Base-by-base conservation (phyloP, 2,113 vertebrate genomes). In the Mus pahari region DNA sequence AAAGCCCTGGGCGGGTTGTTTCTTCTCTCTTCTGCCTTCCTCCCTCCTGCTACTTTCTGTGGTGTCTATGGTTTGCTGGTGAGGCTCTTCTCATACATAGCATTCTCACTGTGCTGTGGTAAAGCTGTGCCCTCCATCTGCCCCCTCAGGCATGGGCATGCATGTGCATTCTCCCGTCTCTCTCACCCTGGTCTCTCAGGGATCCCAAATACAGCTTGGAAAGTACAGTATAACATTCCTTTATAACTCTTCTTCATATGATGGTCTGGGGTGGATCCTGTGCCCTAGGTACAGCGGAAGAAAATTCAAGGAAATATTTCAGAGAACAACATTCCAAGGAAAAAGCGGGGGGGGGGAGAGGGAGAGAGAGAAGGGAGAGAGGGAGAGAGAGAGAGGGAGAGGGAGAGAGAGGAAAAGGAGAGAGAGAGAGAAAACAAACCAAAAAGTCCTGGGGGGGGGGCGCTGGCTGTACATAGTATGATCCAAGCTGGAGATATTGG, bases 341-440 rank as follows among this genome's bases (percentile, higher is more conserved):
- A 62, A 22, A 26, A 7, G 9, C 0, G n/a, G n/a, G n/a, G n/a
- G n/a, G 53, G 31, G 11, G 31, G 6, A 24, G 20, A 24, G 6
- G 6, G 0, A 24, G 62, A 3, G 24, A 10, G 62, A 7, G 9
- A 22, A 3, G 24, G 3, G 62, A 7, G 9, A 22, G 9, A 3
- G 62, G 13, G 53, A 55, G 53, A 55, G 55, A 55, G 3, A 11
- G 62, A 12, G 55, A n/a, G 11, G 31, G 7, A 26, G 22, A 26
- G 7, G 1, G 0, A 26, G 62, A 4, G 26, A 12, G 62, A 7
- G n/a, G n/a, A n/a, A n/a, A n/a, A n/a, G n/a, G 62, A 64, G 62
- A 26, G 62, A 64, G 26, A 66, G 62, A 33, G 71, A 73, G 24
- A 26, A 73, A 45, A 64, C 16, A 9, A 62, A 62, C 24, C 64